Evolutionary conservation across 2,797 vertebrate species (phyloP), one percentile per base, ranked within the genome.

Genomic region (Artibeus lituratus): DNA sequence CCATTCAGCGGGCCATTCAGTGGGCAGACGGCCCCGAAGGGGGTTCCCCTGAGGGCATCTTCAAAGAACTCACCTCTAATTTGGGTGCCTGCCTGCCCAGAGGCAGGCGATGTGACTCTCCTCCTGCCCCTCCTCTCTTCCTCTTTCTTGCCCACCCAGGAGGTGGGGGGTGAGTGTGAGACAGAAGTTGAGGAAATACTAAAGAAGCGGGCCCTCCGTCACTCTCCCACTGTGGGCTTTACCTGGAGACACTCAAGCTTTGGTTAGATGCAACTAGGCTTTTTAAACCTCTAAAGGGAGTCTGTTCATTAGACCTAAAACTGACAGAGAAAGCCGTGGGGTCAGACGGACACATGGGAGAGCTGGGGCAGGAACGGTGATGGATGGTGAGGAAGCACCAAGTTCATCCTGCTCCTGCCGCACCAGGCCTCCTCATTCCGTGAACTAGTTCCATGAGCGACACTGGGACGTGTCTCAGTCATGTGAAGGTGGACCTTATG

Each of bases 381-480:
- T 1, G 1, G 11, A 26, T 1, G 4, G 21, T 2, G 3, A 35
- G 15, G 32, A 42, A 51, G 24, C 26, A 1, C 12, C 19, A 7
- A 1, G 16, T 1, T 32, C 18, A n/a, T 62, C 76, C 15, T 8
- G 3, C 55, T 85, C 29, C 24, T 0, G 0, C 15, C 3, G 10
- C 14, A 1, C 70, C 24, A 4, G 0, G 2, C 18, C 57, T 8
- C 12, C 29, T 85, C 24, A 0, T 1, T 16, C 19, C 4, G 4
- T 6, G 21, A 26, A 24, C 53, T 47, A 0, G 15, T 44, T 7
- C 21, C 15, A 7, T 19, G n/a, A 10, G 77, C 16, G 1, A 2
- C 42, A n/a, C 5, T 0, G 2, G 5, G 32, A n/a, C 1, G 0
- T 18, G 2, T 21, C 73, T 26, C 26, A 7, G 8, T 10, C 3